Evolutionary conservation across 1,140 invertebrate species (phyloP).

Genomic region (Scaptodrosophila lebanonensis): DNA sequence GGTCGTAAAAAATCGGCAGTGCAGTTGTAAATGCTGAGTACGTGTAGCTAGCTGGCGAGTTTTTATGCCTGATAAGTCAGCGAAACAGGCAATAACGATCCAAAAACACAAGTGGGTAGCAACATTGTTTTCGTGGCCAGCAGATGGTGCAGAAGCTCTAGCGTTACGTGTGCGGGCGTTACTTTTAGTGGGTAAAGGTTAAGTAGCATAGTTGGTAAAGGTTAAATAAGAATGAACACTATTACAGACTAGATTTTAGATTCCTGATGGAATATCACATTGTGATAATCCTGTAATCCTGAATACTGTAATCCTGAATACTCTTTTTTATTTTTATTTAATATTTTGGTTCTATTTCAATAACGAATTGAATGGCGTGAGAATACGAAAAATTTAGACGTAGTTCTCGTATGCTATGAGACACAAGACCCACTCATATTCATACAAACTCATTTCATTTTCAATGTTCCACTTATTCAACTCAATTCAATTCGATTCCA

Average conservation of each 20-base stretch:
- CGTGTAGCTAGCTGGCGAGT: constrained; percentile 49
- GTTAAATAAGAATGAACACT: too few relatives aligned
- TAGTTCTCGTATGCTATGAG: too few relatives aligned
- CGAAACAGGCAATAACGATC: neutral
- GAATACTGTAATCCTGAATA: neutral
- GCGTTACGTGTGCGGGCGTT: too few relatives aligned
- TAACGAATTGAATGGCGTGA: too few relatives aligned
- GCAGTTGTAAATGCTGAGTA: constrained; percentile 60
- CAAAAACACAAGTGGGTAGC: neutral
- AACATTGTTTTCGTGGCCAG: constrained; percentile 3
- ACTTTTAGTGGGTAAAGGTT: too few relatives aligned
- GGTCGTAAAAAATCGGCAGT: constrained; percentile 58
- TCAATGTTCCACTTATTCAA: too few relatives aligned
- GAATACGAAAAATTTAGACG: too few relatives aligned
- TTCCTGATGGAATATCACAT: too few relatives aligned
- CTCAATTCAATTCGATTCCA: constrained; percentile 8
- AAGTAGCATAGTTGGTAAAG: constrained; percentile 21
- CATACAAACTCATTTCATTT: constrained; percentile 4
- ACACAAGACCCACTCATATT: constrained; percentile 24
- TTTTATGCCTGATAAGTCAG: constrained; percentile 49
- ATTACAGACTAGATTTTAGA: too few relatives aligned
- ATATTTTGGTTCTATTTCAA: constrained; percentile 13
- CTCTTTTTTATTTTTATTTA: constrained; percentile 3
- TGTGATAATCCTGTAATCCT: too few relatives aligned
- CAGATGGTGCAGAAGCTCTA: too few relatives aligned